Evolutionary conservation across 2,888 invertebrate genomes (phyloP), one percentile per base, ranked within the genome.

Genomic region (Archips crataeganus): DNA sequence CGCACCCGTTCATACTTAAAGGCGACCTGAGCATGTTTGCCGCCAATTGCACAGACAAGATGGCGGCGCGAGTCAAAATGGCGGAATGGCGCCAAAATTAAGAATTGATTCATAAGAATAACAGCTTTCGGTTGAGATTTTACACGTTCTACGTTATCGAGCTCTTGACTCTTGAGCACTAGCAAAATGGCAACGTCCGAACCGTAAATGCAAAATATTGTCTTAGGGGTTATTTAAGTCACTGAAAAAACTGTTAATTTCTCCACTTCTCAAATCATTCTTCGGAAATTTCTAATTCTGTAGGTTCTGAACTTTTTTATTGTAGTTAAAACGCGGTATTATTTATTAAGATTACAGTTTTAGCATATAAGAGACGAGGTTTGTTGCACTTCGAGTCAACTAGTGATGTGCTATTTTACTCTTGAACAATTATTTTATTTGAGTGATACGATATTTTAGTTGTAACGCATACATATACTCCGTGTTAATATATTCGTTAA

Each of bases 401-500:
- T 82, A 84, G 89, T 84, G 91, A 91, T 91, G 90, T 91, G 79
- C 80, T 84, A 76, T 64, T 84, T 82, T 86, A 85, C 81, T 85
- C 82, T 83, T 84, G 86, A 88, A 86, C 86, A 85, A 86, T 87
- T 77, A 82, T 82, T 70, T 42, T 69, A 77, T 77, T 80, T 74
- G 84, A 87, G 90, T 90, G 88, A 87, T 89, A 87, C 82, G 84
- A 81, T 84, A 82, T 80, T 80, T 80, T 76, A 77, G 78, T 76
- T 75, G 76, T 77, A 76, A 78, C 68, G 76, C 80, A 79, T 80
- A 78, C 78, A 81, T 85, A 83, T 82, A 85, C 84, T 84, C 79
- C 79, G 82, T 83, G 82, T 85, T 85, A 84, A 85, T 83, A 78
- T 68, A 74, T 75, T 77, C 71, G 82, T 86, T 85, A 86, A 82